Conservation (phyloP, 2,113 vertebrate genomes). For the Carollia perspicillata region DNA sequence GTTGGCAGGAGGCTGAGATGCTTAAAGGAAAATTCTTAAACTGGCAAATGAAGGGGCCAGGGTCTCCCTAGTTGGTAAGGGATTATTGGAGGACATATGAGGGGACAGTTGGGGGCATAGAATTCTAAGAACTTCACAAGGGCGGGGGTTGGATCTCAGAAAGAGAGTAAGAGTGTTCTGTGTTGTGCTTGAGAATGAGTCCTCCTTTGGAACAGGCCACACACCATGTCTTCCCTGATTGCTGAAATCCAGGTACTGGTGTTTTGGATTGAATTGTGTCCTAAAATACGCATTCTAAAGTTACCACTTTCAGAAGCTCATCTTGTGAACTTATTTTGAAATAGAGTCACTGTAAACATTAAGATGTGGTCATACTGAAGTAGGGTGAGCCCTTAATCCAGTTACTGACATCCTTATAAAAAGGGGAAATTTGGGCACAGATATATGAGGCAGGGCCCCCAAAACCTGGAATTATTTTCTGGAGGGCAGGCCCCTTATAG, state of each 20-base stretch:
- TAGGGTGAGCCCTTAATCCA: not conserved
- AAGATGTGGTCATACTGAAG: not conserved
- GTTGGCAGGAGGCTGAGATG: conserved; percentile 42
- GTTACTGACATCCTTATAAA: not conserved
- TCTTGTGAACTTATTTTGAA: not conserved
- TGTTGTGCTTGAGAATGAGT: conserved; percentile 60
- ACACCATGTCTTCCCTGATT: not conserved
- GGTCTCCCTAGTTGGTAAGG: conserved; percentile 19
- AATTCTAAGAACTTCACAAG: not conserved
- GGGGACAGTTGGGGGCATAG: not conserved
- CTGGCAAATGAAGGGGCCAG: conserved; percentile 45
- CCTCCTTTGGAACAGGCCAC: not conserved
- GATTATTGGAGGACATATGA: conserved; percentile 37
- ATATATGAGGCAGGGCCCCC: not conserved
- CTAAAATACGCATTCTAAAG: not conserved
- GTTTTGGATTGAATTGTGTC: not conserved
- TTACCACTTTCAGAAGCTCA: not conserved
- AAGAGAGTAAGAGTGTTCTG: not conserved
- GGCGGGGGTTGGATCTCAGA: not conserved
- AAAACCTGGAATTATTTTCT: too few species aligned
- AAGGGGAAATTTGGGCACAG: not conserved
- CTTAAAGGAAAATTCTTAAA: conserved; percentile 66
- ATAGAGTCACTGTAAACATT: not conserved
- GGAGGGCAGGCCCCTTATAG: too few species aligned
- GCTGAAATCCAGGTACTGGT: not conserved